Evolutionary conservation across 2,113 vertebrate species (phyloP).

Genomic region (Crotalus tigris): DNA sequence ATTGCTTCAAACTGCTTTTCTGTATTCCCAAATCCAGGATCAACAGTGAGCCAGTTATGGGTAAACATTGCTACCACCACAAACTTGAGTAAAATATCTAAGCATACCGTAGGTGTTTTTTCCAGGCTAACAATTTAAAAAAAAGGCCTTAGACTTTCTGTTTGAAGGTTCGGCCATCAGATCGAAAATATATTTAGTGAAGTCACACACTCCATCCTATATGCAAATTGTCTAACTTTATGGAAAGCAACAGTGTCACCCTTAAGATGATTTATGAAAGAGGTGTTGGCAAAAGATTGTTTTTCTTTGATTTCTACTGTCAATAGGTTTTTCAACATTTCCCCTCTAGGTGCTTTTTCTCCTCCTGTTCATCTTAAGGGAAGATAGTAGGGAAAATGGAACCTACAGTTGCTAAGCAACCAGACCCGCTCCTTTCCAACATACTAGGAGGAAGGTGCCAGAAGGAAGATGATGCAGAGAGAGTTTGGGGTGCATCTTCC

Average conservation of each 20-base stretch:
- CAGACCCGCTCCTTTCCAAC: background rate
- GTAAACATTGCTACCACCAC: background rate
- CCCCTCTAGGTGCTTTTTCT: background rate
- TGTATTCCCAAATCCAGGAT: background rate
- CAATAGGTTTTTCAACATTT: background rate
- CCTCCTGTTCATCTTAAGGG: background rate
- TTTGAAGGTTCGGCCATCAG: background rate
- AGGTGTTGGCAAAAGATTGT: background rate
- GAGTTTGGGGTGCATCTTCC: background rate
- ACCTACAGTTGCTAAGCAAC: background rate
- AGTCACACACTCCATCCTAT: background rate
- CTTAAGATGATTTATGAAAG: background rate
- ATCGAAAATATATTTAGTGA: background rate
- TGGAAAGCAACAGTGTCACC: background rate
- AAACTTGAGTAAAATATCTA: background rate
- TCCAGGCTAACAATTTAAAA: background rate
- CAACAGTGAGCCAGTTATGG: background rate
- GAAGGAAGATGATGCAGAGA: background rate
- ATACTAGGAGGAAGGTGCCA: background rate
- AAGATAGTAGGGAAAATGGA: background rate
- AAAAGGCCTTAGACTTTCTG: background rate
- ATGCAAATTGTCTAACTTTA: background rate
- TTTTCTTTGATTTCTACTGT: background rate
- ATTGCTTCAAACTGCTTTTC: background rate
- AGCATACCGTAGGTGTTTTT: background rate